phyloP scores from a whole-genome alignment of 2,888 invertebrate species.

The Watsonalla binaria region DNA sequence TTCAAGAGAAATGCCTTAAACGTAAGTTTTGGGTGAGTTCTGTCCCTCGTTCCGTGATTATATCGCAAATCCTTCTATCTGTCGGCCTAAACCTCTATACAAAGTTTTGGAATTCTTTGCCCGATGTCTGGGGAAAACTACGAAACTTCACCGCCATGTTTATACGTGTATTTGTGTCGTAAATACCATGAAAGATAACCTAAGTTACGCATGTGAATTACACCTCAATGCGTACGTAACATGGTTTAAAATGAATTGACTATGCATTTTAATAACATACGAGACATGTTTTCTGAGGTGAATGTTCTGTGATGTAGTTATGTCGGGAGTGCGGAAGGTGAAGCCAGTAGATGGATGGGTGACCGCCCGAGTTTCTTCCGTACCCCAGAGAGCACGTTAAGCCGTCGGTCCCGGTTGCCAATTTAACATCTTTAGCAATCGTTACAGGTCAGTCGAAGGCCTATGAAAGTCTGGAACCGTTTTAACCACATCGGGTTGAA shows the following conservation, averaged over 20 bases:
- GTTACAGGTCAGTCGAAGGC: too few relatives aligned
- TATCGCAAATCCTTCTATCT: background rate
- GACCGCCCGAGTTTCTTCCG: too few relatives aligned
- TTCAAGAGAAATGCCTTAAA: constrained; percentile 1
- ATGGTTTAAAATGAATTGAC: background rate
- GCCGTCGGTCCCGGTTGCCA: too few relatives aligned
- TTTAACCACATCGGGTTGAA: too few relatives aligned
- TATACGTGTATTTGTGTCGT: background rate
- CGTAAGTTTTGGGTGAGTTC: background rate
- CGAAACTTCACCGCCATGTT: background rate
- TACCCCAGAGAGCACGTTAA: too few relatives aligned
- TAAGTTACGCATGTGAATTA: background rate
- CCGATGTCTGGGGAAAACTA: background rate
- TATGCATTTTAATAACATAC: background rate
- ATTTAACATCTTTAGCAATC: too few relatives aligned
- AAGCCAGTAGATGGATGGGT: too few relatives aligned
- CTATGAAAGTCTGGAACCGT: too few relatives aligned
- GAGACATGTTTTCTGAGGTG: background rate
- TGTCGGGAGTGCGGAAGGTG: too few relatives aligned
- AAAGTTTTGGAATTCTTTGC: constrained; percentile 1
- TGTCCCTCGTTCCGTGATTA: constrained; percentile 1
- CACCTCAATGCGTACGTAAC: background rate
- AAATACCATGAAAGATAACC: background rate
- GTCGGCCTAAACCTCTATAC: background rate
- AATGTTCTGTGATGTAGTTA: too few relatives aligned